Conservation (phyloP, 1,140 invertebrate genomes). For the Ostrea edulis region DNA sequence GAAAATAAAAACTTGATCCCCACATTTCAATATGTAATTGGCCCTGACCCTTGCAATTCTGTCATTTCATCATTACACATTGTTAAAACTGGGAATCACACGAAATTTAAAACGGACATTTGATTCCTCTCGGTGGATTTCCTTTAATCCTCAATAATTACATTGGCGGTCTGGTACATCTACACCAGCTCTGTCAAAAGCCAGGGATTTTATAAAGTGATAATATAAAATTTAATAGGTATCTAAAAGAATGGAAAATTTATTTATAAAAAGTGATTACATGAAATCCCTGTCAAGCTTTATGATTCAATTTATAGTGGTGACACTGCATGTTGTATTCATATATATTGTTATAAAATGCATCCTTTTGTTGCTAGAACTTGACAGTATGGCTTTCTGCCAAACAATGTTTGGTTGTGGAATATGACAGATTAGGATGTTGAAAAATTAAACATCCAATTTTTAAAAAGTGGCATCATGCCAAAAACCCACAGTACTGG, state of each 20-base stretch:
- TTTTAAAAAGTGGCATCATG: constrained; percentile 29
- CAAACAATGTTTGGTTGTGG: constrained; percentile 22
- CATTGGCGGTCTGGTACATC: neutral
- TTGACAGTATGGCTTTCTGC: constrained; percentile 34
- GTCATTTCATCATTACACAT: constrained; percentile 24
- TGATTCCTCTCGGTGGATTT: neutral
- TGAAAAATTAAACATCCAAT: constrained; percentile 36
- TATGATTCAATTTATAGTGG: neutral
- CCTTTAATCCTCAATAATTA: neutral
- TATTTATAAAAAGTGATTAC: neutral
- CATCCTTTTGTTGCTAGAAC: constrained; percentile 19
- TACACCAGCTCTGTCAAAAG: neutral
- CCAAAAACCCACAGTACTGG: neutral
- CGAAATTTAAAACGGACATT: neutral
- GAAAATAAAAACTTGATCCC: constrained; percentile 27
- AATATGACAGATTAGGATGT: constrained; percentile 37
- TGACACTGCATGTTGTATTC: neutral
- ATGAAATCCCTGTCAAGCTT: neutral
- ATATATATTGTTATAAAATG: no score
- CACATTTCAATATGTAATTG: neutral
- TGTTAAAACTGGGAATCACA: neutral
- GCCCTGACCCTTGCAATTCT: neutral
- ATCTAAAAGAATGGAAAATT: neutral
- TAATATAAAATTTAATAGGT: neutral
- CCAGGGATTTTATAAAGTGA: neutral